These are phyloP conservation scores for Metacarcinus magister DNA, from an alignment of 2,888 invertebrate genomes.

Conservation along the genomic window DNA sequence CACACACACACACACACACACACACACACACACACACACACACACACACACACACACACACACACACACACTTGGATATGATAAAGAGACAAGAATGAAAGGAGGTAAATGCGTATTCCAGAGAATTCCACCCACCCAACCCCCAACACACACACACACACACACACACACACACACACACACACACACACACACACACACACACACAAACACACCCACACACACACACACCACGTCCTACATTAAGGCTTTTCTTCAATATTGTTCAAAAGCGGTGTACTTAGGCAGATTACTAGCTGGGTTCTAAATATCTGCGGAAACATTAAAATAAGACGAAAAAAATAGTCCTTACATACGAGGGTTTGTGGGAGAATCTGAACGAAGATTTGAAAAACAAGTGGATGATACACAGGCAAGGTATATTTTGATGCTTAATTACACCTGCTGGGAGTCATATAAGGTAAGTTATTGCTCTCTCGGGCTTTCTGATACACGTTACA, in stretches of 20 bases:
- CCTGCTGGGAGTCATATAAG: not conserved
- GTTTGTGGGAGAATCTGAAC: not conserved
- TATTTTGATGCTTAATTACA: not conserved
- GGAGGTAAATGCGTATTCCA: too few relatives aligned
- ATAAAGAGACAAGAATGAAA: not conserved
- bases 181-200: not conserved
- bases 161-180: not conserved
- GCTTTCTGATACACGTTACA: not conserved
- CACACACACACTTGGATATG: not conserved
- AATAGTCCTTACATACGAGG: not conserved
- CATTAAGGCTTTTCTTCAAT: not conserved
- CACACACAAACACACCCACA: not conserved
- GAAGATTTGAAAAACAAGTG: not conserved
- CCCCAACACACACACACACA: too few relatives aligned
- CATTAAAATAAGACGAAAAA: not conserved
- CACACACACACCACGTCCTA: not conserved
- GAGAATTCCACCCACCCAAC: too few relatives aligned
- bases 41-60: not conserved
- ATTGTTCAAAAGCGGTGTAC: not conserved
- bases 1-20: too few relatives aligned
- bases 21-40: too few relatives aligned
- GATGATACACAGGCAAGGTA: not conserved
- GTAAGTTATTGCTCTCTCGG: not conserved
- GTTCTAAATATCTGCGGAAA: not conserved
- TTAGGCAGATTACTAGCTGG: slow-evolving; percentile 4